Base-by-base conservation (phyloP, 1,140 invertebrate genomes). In the Limonius californicus region DNA sequence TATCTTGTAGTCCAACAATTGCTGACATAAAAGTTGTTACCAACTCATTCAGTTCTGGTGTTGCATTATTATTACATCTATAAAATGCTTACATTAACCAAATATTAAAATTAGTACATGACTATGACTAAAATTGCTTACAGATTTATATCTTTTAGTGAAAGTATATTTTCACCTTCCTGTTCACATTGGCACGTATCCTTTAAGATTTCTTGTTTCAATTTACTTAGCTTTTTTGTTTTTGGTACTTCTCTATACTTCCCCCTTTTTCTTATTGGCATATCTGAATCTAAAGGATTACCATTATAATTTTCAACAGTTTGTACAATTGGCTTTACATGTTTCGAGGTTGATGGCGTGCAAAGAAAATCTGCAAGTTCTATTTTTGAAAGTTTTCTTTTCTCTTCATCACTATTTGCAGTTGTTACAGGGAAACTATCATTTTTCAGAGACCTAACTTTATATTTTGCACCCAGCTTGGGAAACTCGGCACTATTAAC, bases 1-100 rank as follows among this genome's bases (percentile, higher is more conserved):
- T 70, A 59, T 84, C 82, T 72, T 85, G 84, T 71, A 84, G 84
- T n/a, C 75, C 65, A 50, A 82, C 76, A 1, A 85, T 73, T 64
- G 80, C 79, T 65, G 79, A 74, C 9, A 85, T 60, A 9, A 85
- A 62, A 42, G 1, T 14, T 35, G 15, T 42, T 19, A 57, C 21
- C 18, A n/a, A 14, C 8, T 53, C 21, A 50, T 64, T 50, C 32
- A 64, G 56, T 45, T 56, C 50, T 30, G 53, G 18, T 15, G 20
- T 64, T 35, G 59, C 21, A 20, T 21, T 18, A 61, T 55, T 42
- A 27, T 61, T 20, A 61, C 50, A 42, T 15, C 12, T n/a, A n/a
- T 14, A 39, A 18, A 12, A 32, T 32, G 27, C 27, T 32, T 6
- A 32, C 7, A 2, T 4, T 30, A 8, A 30, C 4, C 14, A 9